Evolutionary conservation across 2,797 vertebrate genomes (phyloP), one percentile per base, ranked within the genome.

Genomic region (Lindbergichthys nudifrons): DNA sequence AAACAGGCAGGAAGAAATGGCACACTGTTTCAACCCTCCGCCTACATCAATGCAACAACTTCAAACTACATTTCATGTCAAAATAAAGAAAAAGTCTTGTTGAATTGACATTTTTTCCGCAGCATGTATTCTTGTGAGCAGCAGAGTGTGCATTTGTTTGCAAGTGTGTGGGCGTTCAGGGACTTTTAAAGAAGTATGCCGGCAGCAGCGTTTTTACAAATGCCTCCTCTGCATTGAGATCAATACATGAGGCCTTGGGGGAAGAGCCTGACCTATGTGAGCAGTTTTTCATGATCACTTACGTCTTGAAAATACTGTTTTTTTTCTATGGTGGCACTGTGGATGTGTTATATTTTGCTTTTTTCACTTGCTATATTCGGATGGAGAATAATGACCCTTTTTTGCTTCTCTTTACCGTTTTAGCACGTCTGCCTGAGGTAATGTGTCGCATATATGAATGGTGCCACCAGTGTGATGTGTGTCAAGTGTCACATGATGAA

Each of bases 201-300:
- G 5, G 80, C 81, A 81, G 85, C 89, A 89, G 88, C 73, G n/a
- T 83, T 88, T 89, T 76, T 74, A 82, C 85, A 88, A 88, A 88
- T 84, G 70, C 88, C 87, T 92, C 86, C 88, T 85, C 90, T 91
- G 89, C 90, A 91, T 88, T 59, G 60, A 72, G 84, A 92, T 93
- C 90, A 81, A 93, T 93, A 88, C 7, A 18, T 72, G 45, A 42
- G 74, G 81, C 83, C 87, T 77, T 66, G 30, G 53, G 77, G 83
- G 80, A 67, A 70, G 58, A 81, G 70, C 77, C 77, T 89, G 87
- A 92, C 87, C 89, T 76, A 72, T 87, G 75, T 61, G 75, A 82
- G 82, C 80, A 83, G 14, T 79, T 91, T 81, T 88, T 88, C 70
- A 82, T 88, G 84, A 85, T 88, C 87, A 88, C 58, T 83, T 80